Conservation (phyloP, 2,888 invertebrate genomes). For the Hirudinaria manillensis region DNA sequence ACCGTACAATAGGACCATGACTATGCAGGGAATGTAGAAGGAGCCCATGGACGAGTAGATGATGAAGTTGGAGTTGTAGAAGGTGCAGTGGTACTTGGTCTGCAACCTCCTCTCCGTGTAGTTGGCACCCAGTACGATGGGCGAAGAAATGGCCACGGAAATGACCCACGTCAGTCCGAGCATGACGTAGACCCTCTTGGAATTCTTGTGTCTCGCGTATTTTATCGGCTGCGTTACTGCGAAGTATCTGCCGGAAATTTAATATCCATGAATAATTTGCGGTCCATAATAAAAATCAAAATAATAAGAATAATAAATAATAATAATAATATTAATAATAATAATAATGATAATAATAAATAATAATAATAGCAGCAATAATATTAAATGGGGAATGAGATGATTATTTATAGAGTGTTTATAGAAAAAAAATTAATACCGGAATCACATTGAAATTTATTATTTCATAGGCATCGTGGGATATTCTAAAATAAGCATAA, state of each 20-base stretch:
- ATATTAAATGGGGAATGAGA: too few species aligned
- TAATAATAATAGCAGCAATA: too few species aligned
- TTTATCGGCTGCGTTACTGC: slow-evolving; percentile 98
- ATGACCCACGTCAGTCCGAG: slow-evolving; percentile 92
- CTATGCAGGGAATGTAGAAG: slow-evolving; percentile 93
- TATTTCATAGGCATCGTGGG: too few species aligned
- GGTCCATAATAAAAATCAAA: neutral
- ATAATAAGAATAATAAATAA: neutral
- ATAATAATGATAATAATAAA: too few species aligned
- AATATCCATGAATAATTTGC: neutral
- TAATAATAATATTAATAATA: neutral
- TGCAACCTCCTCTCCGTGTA: slow-evolving; percentile 39
- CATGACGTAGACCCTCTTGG: slow-evolving; percentile 78
- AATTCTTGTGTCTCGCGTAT: slow-evolving; percentile 94
- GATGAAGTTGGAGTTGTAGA: slow-evolving; percentile 96
- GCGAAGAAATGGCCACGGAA: slow-evolving; percentile 87
- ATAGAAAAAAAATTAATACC: too few species aligned
- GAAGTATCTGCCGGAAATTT: slow-evolving; percentile 70
- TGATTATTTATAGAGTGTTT: too few species aligned
- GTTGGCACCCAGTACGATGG: slow-evolving; percentile 90
- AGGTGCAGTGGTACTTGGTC: slow-evolving; percentile 61
- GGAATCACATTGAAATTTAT: too few species aligned
- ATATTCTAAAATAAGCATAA: too few species aligned
- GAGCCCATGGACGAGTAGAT: slow-evolving; percentile 95
- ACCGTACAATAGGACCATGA: slow-evolving; percentile 96